These are phyloP conservation scores for Lasioglossum villosulum DNA, from an alignment of 2,888 invertebrate genomes.

Conservation along the genomic window DNA sequence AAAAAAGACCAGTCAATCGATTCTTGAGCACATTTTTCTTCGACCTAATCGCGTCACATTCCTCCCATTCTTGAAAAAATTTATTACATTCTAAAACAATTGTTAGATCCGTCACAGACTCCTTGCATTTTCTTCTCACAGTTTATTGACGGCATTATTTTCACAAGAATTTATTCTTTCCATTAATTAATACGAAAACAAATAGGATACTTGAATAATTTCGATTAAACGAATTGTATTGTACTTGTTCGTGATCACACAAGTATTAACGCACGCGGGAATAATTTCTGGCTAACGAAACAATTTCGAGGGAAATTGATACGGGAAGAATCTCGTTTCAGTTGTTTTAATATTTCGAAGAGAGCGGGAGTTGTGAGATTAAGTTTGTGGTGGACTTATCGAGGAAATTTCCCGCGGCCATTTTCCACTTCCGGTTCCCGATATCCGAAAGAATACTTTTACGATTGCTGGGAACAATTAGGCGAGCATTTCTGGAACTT, in stretches of 20 bases:
- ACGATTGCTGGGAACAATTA: not conserved
- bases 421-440: not conserved
- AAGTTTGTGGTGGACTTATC: not conserved
- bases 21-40: not conserved
- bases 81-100: not conserved
- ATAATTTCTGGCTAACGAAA: too few relatives aligned
- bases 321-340: not conserved
- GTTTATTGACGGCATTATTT: not conserved
- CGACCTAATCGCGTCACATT: not conserved
- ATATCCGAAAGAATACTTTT: not conserved
- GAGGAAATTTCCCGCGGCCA: not conserved
- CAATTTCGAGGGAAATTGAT: too few relatives aligned
- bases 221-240: too few relatives aligned
- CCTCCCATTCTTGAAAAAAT: not conserved
- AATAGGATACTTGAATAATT: not conserved
- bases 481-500: conserved; percentile 13
- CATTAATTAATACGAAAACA: too few relatives aligned
- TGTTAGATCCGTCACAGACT: not conserved
- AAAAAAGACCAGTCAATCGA: not conserved
- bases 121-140: not conserved
- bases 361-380: too few relatives aligned
- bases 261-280: too few relatives aligned
- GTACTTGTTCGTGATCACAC: too few relatives aligned
- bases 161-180: too few relatives aligned
- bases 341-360: not conserved